Base-by-base conservation (phyloP, 64 coral and sea anemone genomes). In the Orbicella faveolata region DNA sequence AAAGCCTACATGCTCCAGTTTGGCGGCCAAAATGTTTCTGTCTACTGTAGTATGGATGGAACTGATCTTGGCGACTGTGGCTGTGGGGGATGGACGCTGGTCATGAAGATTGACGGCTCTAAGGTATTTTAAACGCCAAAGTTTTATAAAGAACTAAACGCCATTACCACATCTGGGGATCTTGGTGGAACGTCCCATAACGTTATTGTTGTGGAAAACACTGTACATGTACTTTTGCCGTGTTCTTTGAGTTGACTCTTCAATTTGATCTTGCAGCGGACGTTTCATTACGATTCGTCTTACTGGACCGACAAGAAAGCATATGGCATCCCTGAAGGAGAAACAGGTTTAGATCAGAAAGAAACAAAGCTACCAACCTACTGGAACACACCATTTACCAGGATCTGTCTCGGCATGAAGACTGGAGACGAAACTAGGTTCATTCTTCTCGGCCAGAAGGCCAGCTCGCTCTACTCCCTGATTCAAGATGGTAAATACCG, bases 21-120 rank as follows among this genome's bases (percentile, higher is more conserved):
- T 8, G 70, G 25, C n/a, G 12, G n/a, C 1, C 6, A 8, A 14
- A 74, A 74, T 2, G 11, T 74, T 74, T 30, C 70, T 33, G 70
- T 74, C 17, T 88, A 88, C 18, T 88, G 86, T 25, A 67, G 75
- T 30, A 76, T 88, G 86, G 37, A 30, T 34, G 33, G 30, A 7
- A 8, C n/a, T 74, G 86, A 61, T 19, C 54, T 88, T 61, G 30
- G 51, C 26, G 86, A 26, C 57, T 88, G 86, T 54, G 84, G 84
- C 23, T 23, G 70, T 19, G 86, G 86, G 2, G 86, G 86, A 74
- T 88, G 73, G 86, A 88, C 73, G 21, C 48, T 88, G 73, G 86
- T 75, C 73, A 88, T 88, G 86, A 88, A 88, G 37, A 52, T 88
- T 14, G 51, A 36, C 52, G 86, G 86, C 19, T 61, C 34, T 9